Base-by-base conservation (phyloP, 2,888 invertebrate species). In the Cheilosia urbana region DNA sequence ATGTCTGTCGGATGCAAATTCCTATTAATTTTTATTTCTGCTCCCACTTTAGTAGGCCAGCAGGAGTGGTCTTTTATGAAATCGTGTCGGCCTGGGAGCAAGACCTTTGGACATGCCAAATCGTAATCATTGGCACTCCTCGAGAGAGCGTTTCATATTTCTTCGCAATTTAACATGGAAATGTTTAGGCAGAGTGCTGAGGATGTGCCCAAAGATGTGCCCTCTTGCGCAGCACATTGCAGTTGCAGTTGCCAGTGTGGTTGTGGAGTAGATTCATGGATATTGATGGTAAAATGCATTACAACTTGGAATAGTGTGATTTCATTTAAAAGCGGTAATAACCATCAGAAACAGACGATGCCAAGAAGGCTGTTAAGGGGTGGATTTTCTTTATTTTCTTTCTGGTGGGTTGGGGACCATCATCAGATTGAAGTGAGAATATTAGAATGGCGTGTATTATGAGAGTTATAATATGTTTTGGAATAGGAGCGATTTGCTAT, bases 41-140 rank as follows among this genome's bases (percentile, higher is more conserved):
- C 40, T 58, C 19, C 53, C 40, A 24, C 17, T 42, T 51, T 27
- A 13, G 21, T 17, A 53, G 30, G 30, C 9, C 30, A 30, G 9
- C 30, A 9, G 55, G 30, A 47, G 45, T 69, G 69, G 57, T 21
- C 40, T 55, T 40, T 45, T 17, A 66, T 53, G 45, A 24, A 24
- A 40, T 17, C n/a, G 6, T 21, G 11, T 24, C 24, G 53, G 34
- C 37, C n/a, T 2, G 2, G 4, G 21, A 34, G 34, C 47, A 37
- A 47, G 57, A 58, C 45, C 69, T 30, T 58, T 58, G 45, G 57
- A 71, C 71, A 71, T 71, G 58, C 45, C 58, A 71, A 37, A 58
- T 58, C 58, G 58, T 37, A 58, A 71, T 71, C 49, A 71, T 71
- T 71, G 71, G 71, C 45, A 69, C 69, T 69, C 45, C 58, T 15